phyloP scores from a whole-genome alignment of 2,888 invertebrate species.

The Venustoraphidia nigricollis region DNA sequence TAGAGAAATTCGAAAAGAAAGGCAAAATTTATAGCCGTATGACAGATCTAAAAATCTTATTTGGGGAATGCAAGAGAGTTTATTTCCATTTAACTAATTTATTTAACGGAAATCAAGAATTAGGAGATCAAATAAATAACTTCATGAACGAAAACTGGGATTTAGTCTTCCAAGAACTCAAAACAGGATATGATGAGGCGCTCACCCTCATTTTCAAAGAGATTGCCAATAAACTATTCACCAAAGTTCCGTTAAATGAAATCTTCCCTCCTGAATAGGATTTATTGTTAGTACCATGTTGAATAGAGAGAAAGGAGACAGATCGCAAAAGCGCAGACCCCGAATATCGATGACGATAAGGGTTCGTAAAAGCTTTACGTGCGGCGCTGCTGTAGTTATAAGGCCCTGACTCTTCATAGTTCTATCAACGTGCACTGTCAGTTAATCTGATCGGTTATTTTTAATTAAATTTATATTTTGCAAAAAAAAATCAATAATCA shows the following conservation, averaged over 20 bases:
- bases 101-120: conserved; percentile 41
- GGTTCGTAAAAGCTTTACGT: too few species aligned
- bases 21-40: conserved; percentile 44
- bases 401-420: too few species aligned
- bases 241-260: conserved; percentile 43
- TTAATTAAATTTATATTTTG: too few species aligned
- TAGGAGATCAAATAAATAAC: conserved; percentile 47
- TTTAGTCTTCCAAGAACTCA: conserved; percentile 47
- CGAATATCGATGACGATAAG: too few species aligned
- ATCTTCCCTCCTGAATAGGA: conserved; percentile 34
- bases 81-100: conserved; percentile 43
- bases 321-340: too few species aligned
- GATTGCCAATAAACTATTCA: conserved; percentile 45
- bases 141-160: conserved; percentile 52
- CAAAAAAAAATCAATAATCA: too few species aligned
- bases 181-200: conserved; percentile 44
- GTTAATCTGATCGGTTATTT: too few species aligned
- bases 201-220: conserved; percentile 44
- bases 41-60: conserved; percentile 39
- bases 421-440: too few species aligned
- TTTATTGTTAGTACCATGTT: neutral
- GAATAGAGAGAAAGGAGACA: too few species aligned
- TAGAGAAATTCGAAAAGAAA: conserved; percentile 35
- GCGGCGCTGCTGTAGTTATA: too few species aligned
- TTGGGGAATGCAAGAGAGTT: conserved; percentile 35